Percentiles rank a stretch among this genome's conserved stretches.
phyloP scores from a whole-genome alignment of 53 echinoderm and acorn worm genomes.

The Temnopleurus reevesii region DNA sequence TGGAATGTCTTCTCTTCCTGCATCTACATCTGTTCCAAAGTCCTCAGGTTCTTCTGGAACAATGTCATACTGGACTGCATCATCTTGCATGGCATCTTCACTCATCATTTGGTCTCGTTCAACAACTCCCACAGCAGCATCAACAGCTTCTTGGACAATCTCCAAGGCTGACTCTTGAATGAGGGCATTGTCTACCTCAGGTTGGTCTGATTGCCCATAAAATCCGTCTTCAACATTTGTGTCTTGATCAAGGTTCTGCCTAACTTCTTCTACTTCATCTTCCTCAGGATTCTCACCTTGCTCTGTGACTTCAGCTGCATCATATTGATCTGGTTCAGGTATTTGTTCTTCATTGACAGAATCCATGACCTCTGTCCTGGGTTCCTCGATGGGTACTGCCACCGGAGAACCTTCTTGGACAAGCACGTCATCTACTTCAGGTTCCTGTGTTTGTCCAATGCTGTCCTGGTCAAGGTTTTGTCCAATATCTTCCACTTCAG shows the following conservation, averaged over 20 bases:
- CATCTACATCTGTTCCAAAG: conserved; percentile 39
- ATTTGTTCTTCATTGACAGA: no score
- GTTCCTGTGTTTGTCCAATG: no score
- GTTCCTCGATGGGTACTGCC: no score
- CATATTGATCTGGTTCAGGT: no score
- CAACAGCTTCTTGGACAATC: conserved; percentile 38
- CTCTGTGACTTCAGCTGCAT: background rate
- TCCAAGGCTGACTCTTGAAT: conserved; percentile 56
- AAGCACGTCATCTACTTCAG: no score
- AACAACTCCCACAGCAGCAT: conserved; percentile 51
- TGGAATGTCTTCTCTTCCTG: conserved; percentile 13
- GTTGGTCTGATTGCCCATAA: background rate
- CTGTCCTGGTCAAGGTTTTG: background rate
- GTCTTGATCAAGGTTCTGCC: background rate
- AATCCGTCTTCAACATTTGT: background rate
- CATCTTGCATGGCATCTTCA: conserved; percentile 6
- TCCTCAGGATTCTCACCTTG: background rate
- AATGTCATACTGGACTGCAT: background rate
- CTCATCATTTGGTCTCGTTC: conserved; percentile 32
- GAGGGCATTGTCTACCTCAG: background rate
- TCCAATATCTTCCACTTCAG: background rate
- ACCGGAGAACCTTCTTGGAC: no score
- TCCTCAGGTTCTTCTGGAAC: conserved; percentile 17
- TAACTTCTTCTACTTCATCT: background rate
- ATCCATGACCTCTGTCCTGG: no score